Evolutionary conservation across 2,113 vertebrate species (phyloP), one percentile per base, ranked within the genome.

Genomic region (Stegastes partitus): DNA sequence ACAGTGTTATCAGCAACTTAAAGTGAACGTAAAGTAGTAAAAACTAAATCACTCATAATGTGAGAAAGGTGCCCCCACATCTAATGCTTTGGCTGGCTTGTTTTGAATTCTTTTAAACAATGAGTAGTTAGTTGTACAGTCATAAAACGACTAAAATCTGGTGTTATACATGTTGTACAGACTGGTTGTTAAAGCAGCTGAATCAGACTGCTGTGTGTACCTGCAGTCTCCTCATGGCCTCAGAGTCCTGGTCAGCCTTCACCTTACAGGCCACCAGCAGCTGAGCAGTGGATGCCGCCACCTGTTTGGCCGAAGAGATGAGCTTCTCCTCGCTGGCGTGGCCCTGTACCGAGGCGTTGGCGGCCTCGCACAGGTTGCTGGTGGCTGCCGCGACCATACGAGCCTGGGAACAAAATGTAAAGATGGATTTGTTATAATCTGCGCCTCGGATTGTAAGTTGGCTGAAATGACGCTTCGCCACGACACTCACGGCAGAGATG

Each of bases 261-360:
- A 99, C 98, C 92, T 99, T 99, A 90, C 98, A 99, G 87, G 98
- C 98, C 87, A 99, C 98, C 66, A 99, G 95, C 81, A 99, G 90
- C 91, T 99, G 98, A 2, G 98, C 98, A 0, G 98, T 99, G 84
- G 98, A 99, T 21, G 98, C 98, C 0, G 98, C 98, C 53, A 99
- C 98, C 91, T 99, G 98, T 85, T 99, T 99, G 83, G 98, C 98
- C 0, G 98, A 99, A 3, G 97, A 99, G 94, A 99, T 99, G 84
- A 99, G 97, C 88, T 98, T 99, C 94, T 99, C 98, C 73, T 99
- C 98, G 0, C 98, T 99, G 86, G 98, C 98, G 0, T 99, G 98
- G 63, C 98, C 98, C 89, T 99, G 98, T 3, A 99, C 98, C 0
- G 98, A 99, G 50, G 98, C 98, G 37, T 99, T 99, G 57, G 98